Evolutionary conservation across 2,113 vertebrate genomes (phyloP).

Genomic region (Myrmophylax atrothorax): DNA sequence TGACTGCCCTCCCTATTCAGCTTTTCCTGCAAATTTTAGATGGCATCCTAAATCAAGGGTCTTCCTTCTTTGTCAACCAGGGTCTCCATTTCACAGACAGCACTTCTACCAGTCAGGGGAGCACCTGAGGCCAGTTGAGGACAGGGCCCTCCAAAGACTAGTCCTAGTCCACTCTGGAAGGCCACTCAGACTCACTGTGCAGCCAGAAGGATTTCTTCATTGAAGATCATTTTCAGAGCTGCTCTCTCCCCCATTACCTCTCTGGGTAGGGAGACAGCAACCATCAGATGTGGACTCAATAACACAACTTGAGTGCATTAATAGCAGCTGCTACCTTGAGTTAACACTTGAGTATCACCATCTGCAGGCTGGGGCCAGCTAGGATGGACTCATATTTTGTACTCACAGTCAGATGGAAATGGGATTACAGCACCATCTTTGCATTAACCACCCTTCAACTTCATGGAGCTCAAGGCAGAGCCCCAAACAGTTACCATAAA

Average conservation of each 20-base stretch:
- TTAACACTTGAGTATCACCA: neutral
- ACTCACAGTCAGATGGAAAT: neutral
- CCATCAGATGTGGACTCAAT: neutral
- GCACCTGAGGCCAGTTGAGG: neutral
- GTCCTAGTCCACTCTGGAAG: neutral
- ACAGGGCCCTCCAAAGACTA: neutral
- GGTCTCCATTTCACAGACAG: neutral
- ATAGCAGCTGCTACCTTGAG: neutral
- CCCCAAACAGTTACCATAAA: neutral
- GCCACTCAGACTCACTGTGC: neutral
- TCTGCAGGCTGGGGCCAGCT: neutral
- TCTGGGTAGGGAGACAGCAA: neutral
- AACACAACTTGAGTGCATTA: neutral
- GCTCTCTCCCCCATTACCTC: neutral
- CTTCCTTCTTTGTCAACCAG: neutral
- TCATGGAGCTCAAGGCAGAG: neutral
- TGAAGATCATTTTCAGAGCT: neutral
- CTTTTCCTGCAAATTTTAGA: neutral
- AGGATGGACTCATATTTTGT: neutral
- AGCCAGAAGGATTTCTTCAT: neutral
- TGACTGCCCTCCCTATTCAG: neutral
- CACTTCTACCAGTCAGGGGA: neutral
- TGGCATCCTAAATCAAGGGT: neutral
- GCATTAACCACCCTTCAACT: fast-evolving
- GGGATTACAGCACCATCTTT: neutral